Conservation (phyloP, 2,113 vertebrate genomes). For the Psilopogon haemacephalus region DNA sequence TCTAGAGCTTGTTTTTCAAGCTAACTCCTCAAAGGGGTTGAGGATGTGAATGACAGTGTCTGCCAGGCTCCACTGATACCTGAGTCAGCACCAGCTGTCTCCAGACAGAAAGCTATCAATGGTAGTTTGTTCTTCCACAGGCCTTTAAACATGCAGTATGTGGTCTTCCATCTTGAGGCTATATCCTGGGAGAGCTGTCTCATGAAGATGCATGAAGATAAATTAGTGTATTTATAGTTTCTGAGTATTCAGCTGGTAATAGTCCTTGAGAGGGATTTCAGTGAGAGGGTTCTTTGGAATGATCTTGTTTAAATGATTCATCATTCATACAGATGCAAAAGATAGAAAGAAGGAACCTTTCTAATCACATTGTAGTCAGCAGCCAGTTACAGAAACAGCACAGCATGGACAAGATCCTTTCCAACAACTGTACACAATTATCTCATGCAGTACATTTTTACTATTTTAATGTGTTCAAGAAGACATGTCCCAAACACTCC, state of each 20-base stretch:
- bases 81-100: constrained; percentile 65
- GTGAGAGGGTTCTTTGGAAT: neutral
- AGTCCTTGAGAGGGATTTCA: neutral
- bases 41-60: constrained; percentile 40
- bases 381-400: neutral
- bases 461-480: neutral
- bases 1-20: constrained; percentile 47
- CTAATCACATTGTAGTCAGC: neutral
- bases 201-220: neutral
- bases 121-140: neutral
- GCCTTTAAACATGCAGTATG: neutral
- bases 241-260: neutral
- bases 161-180: neutral
- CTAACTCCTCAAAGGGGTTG: constrained; percentile 34
- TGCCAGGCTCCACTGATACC: constrained; percentile 53
- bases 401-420: neutral
- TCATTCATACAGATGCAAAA: neutral
- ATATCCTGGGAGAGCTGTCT: neutral
- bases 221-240: neutral
- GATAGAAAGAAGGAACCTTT: neutral
- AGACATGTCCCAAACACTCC: neutral
- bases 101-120: neutral
- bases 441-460: neutral
- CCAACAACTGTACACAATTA: neutral
- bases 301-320: neutral